Conservation (phyloP, 2,888 invertebrate genomes). For the Sinopyrophorus schimmeli region DNA sequence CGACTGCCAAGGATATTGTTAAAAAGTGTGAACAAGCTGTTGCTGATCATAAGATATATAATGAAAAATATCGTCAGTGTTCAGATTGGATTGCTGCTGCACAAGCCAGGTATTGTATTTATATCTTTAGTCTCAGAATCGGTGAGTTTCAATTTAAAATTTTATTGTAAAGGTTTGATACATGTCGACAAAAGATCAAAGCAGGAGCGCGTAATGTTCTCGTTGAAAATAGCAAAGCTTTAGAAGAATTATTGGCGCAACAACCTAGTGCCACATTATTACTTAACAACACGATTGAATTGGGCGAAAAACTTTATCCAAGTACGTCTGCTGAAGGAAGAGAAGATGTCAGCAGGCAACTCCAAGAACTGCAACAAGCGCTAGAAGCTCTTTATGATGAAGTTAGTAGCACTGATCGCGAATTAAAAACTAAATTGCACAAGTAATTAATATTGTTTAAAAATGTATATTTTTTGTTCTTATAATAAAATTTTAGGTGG, state of each 20-base stretch:
- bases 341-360: conserved; percentile 79
- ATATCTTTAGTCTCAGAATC: neutral
- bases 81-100: conserved; percentile 78
- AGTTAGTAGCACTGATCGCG: conserved; percentile 75
- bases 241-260: conserved; percentile 75
- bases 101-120: conserved; percentile 63
- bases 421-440: conserved; percentile 79
- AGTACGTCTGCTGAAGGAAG: conserved; percentile 86
- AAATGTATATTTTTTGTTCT: neutral
- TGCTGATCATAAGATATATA: conserved; percentile 76
- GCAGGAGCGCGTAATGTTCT: conserved; percentile 70
- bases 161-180: conserved; percentile 63
- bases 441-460: conserved; percentile 46
- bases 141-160: neutral
- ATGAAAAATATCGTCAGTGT: conserved; percentile 83
- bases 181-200: conserved; percentile 66
- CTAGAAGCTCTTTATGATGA: conserved; percentile 81
- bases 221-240: conserved; percentile 67
- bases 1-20: conserved; percentile 85
- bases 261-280: conserved; percentile 74
- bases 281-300: conserved; percentile 82
- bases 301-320: conserved; percentile 85
- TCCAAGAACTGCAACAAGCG: conserved; percentile 81
- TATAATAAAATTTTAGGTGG: conserved; percentile 63
- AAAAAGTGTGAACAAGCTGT: conserved; percentile 92